Evolutionary conservation across 2,797 vertebrate species (phyloP), one percentile per base, ranked within the genome.

Genomic region (Enteromius argenteus): DNA sequence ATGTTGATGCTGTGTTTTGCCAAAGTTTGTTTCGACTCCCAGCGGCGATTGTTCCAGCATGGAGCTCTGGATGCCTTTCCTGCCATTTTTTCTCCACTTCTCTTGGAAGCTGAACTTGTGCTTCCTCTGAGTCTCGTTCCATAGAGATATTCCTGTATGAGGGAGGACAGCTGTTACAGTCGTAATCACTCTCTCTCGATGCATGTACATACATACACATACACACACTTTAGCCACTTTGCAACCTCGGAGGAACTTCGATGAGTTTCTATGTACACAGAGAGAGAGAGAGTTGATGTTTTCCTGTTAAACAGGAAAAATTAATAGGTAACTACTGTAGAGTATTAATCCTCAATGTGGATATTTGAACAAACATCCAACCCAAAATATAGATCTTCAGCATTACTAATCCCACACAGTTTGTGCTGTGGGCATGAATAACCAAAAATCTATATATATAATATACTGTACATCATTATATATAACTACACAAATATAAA

Each of bases 121-220:
- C 82, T 85, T 81, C 81, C 78, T 87, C 53, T 81, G 84, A 77
- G 69, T 79, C 19, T 49, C 32, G 39, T 19, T 78, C 79, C 23
- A 30, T 37, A 84, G 53, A 86, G 68, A 32, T 83, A 81, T 84
- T 85, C 86, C 81, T 86, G 80, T 51, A 73, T 85, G 88, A 93
- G 86, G 49, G 79, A 81, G 49, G 87, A 90, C 93, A 93, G 90
- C 93, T 93, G 93, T 27, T 77, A 78, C 72, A 90, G 84, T 83
- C 71, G 0, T 90, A 89, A 91, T 86, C 87, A 85, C 88, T 53
- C 72, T 60, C 76, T 51, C 82, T 68, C 44, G 74, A 32, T 68
- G 46, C 15, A 69, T n/a, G 84, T 21, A 60, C 49, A 74, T 42
- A 49, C 49, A 74, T 39, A 37, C 30, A 76, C 30, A 35, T 27